Evolutionary conservation across 2,113 vertebrate genomes (phyloP).

Genomic region (Taurulus bubalis): DNA sequence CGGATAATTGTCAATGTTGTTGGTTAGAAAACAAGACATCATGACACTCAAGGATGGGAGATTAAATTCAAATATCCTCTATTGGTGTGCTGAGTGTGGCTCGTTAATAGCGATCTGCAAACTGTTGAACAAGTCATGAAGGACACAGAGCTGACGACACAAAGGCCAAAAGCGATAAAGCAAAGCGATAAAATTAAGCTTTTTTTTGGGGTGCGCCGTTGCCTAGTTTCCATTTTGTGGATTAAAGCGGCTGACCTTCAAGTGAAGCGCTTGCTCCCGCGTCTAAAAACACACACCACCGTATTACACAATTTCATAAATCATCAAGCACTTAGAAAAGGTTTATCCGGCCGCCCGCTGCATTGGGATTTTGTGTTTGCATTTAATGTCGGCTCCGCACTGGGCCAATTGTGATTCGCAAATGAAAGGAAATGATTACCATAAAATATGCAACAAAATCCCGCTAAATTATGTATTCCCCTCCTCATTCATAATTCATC

Average conservation of each 20-base stretch:
- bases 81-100: neutral
- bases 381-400: slow-evolving; percentile 47
- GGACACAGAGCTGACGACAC: neutral
- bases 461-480: slow-evolving; percentile 75
- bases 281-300: neutral
- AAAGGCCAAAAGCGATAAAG: neutral
- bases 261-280: neutral
- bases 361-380: slow-evolving; percentile 9
- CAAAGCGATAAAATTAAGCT: neutral
- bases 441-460: slow-evolving; percentile 80
- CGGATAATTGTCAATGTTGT: neutral
- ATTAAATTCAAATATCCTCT: neutral
- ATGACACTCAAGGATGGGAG: neutral
- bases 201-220: neutral
- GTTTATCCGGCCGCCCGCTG: neutral
- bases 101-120: too few species aligned
- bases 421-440: slow-evolving; percentile 76
- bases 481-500: slow-evolving; percentile 78
- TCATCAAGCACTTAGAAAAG: slow-evolving; percentile 3
- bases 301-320: slow-evolving; percentile 4
- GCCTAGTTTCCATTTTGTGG: neutral
- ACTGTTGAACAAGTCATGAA: neutral
- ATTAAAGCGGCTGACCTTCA: neutral
- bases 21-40: neutral
- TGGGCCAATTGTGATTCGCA: slow-evolving; percentile 53